Evolutionary conservation across 1,140 invertebrate genomes (phyloP), one percentile per base, ranked within the genome.

Genomic region (Dendroctonus ponderosae): DNA sequence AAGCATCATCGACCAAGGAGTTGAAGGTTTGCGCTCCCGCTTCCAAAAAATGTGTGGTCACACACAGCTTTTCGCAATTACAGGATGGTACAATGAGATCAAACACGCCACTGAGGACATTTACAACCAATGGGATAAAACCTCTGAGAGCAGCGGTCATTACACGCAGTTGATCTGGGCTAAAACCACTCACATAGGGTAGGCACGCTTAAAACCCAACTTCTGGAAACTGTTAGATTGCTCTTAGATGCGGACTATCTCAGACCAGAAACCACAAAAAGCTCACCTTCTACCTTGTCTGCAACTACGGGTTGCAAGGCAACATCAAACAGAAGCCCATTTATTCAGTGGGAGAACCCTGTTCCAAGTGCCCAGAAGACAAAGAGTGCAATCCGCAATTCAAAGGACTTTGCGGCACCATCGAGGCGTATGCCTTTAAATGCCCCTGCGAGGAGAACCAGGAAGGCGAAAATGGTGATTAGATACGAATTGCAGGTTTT

Each of bases 101-200:
- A 12, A 54, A 53, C 9, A 54, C 38, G 51, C 54, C 8, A 8
- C 61, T 38, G 50, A 54, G 40, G 51, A 63, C 12, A 40, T 43
- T 7, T 63, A 63, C 41, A 0, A 12, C 11, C 15, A 56, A 54
- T 65, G 15, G 9, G 37, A 58, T 14, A 37, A 65, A 41, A 48
- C 43, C 12, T 42, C 37, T 5, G 9, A 57, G 40, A n/a, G 9
- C 43, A 51, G 7, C 2, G 9, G 53, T 8, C 42, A 58, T 39
- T 65, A 26, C 14, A 65, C 62, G 5, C 62, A 65, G 58, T 50
- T 65, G 52, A 43, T 65, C 7, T 65, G 52, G 53, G 62, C 62
- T 6, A 40, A 48, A 7, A 57, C 15, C 26, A 39, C 42, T 48
- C 54, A 58, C 8, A 57, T 65, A 6, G 62, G 43, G 52, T 65